Evolutionary conservation across 2,888 invertebrate genomes (phyloP), one percentile per base, ranked within the genome.

Genomic region (Agrilus biguttatus): DNA sequence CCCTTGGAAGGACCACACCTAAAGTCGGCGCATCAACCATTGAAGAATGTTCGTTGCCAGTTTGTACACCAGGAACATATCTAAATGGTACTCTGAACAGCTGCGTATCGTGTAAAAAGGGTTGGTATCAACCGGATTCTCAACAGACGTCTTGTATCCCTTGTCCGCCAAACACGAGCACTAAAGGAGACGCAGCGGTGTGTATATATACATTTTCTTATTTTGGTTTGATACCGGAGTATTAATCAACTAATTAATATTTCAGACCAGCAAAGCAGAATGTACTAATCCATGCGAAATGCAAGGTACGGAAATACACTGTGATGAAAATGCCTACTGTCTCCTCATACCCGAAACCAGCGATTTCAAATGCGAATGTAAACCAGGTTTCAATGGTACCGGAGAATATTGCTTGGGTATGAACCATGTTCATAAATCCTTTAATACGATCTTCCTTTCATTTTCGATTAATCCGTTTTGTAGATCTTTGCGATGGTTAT

Each of bases 261-360:
- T 57, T 37, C 61, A 85, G 85, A 81, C 80, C 17, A 81, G 80
- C 50, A 80, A 80, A 61, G 69, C 78, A 1, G 89, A 90, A 53
- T 93, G 92, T 62, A 86, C 83, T 40, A 91, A 92, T 63, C 92
- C 92, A 0, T 92, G 92, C 58, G 86, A 90, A 59, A 85, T 84
- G 64, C 76, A 74, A 46, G 85, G 83, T 34, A 75, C 80, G 1
- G 81, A 86, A 54, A 84, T 85, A 70, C 82, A 87, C 53, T 93
- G 93, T 56, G 87, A 91, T 62, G 68, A 75, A 1, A 89, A 92
- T 61, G 90, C 92, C 0, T 83, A 86, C 60, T 93, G 92, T 58
- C 73, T 91, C 6, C 72, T 89, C 48, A 79, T 85, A 41, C 79
- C 80, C 0, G 89, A 89, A 61, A 85, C 82, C 8, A 82, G 80